phyloP scores from a whole-genome alignment of 92 coral and sea anemone species.

The Zoanthus gigantus region DNA sequence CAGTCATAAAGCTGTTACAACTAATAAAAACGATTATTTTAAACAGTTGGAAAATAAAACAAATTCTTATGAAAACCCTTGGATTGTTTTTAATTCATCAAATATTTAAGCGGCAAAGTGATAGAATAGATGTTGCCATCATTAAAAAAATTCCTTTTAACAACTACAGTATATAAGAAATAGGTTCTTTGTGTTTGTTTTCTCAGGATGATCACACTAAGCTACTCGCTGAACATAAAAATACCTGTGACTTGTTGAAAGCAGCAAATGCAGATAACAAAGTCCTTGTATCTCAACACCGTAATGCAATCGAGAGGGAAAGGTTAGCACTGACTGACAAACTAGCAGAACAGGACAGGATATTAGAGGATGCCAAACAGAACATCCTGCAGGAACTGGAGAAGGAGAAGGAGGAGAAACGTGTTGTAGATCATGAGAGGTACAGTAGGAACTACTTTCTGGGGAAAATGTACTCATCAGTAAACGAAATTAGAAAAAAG shows the following conservation, averaged over 20 bases:
- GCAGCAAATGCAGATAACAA: constrained; percentile 86
- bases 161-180: too few species aligned
- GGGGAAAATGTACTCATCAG: background rate
- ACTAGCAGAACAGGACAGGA: constrained; percentile 83
- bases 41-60: too few species aligned
- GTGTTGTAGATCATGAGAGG: constrained; percentile 79
- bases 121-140: too few species aligned
- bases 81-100: too few species aligned
- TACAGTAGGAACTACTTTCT: background rate
- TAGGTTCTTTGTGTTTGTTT: background rate
- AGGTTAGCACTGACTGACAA: constrained; percentile 69
- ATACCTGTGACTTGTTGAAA: constrained; percentile 67
- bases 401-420: constrained; percentile 68
- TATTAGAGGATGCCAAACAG: constrained; percentile 79
- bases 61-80: too few species aligned
- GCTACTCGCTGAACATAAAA: constrained; percentile 75
- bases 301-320: constrained; percentile 79
- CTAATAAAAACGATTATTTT: too few species aligned
- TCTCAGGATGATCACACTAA: constrained; percentile 78
- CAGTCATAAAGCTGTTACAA: too few species aligned
- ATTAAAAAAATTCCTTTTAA: too few species aligned
- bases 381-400: constrained; percentile 79
- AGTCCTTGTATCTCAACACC: constrained; percentile 90
- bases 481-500: background rate
- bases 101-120: too few species aligned